These are phyloP conservation scores for Andricus quercusramuli DNA, from an alignment of 2,888 invertebrate genomes.

Conservation along the genomic window DNA sequence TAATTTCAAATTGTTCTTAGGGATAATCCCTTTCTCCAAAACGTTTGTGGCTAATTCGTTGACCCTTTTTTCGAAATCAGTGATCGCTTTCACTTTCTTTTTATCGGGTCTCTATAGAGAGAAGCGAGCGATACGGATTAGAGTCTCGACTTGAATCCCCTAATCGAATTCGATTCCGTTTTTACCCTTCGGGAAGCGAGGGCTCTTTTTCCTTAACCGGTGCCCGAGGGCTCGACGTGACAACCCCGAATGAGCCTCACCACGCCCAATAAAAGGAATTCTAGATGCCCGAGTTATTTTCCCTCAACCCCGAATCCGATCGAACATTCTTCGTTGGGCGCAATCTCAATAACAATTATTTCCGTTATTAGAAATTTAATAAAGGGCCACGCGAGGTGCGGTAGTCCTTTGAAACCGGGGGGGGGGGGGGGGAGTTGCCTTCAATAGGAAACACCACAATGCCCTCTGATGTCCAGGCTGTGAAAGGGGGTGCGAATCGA, in stretches of 20 bases:
- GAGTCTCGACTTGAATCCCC: slow-evolving; percentile 36
- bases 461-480: slow-evolving; percentile 1
- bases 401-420: neutral
- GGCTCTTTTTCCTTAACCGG: slow-evolving; percentile 21
- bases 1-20: neutral
- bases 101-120: neutral
- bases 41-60: neutral
- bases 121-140: slow-evolving; percentile 34
- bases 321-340: slow-evolving; percentile 47
- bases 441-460: slow-evolving; percentile 14
- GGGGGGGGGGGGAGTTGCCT: neutral
- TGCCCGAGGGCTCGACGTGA: slow-evolving; percentile 36
- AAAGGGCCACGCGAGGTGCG: slow-evolving; percentile 56
- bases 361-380: slow-evolving; percentile 76
- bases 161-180: slow-evolving; percentile 36
- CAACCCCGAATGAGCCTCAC: neutral
- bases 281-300: slow-evolving; percentile 5
- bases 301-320: slow-evolving; percentile 41
- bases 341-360: slow-evolving; percentile 74
- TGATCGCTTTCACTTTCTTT: slow-evolving; percentile 34
- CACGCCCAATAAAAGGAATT: slow-evolving; percentile 35
- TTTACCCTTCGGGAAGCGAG: slow-evolving; percentile 17
- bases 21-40: neutral
- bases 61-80: neutral
- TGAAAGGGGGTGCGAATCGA: neutral